These are phyloP conservation scores for Dicyrtoma fusca DNA, from an alignment of 2,888 invertebrate species.

Conservation along the genomic window DNA sequence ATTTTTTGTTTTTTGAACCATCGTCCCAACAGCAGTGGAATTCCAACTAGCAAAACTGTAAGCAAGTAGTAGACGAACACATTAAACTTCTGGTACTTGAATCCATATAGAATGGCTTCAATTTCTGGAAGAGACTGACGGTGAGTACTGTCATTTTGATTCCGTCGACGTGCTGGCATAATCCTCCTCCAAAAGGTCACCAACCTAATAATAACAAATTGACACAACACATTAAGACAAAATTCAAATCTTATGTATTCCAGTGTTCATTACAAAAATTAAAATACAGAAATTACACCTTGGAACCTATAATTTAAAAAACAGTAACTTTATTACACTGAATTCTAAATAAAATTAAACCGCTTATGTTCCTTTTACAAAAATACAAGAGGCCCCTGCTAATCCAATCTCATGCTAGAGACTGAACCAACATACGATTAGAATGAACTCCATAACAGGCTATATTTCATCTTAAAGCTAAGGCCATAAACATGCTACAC, in stretches of 20 bases:
- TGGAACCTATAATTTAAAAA: background rate
- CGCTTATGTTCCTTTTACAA: too few species aligned
- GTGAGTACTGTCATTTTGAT: constrained; percentile 20
- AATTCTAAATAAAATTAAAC: too few species aligned
- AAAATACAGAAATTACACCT: background rate
- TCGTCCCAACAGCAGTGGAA: constrained; percentile 65
- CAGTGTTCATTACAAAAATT: too few species aligned
- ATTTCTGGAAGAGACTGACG: constrained; percentile 43
- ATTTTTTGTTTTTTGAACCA: constrained; percentile 66
- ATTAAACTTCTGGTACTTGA: constrained; percentile 62
- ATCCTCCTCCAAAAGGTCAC: constrained; percentile 11
- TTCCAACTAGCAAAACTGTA: constrained; percentile 63
- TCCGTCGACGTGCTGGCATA: constrained; percentile 28
- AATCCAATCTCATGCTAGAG: too few species aligned
- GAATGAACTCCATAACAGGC: too few species aligned
- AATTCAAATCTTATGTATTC: too few species aligned
- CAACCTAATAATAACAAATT: background rate
- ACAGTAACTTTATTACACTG: too few species aligned
- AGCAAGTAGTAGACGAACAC: constrained; percentile 63
- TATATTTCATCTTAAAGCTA: too few species aligned
- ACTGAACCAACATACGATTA: too few species aligned
- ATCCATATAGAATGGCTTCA: constrained; percentile 62
- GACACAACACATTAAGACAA: too few species aligned
- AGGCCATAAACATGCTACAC: too few species aligned
- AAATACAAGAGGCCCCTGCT: too few species aligned